Evolutionary conservation across 2,113 vertebrate species (phyloP), one percentile per base, ranked within the genome.

Genomic region (Microcebus griseorufus): DNA sequence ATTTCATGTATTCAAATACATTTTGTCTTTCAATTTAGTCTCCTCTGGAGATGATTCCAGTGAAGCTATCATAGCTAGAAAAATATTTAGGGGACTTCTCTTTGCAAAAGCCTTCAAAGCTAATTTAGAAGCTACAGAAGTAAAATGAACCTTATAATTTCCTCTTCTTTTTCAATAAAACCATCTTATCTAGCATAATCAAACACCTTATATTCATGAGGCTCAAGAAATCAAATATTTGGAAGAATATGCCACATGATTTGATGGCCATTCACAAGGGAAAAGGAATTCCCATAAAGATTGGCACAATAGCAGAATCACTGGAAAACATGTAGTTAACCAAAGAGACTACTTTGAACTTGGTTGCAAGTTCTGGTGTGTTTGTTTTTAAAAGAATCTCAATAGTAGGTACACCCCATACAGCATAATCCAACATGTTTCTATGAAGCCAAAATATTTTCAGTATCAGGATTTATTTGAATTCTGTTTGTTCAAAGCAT

Each of bases 361-460:
- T 51, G 53, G 11, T 64, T 42, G 60, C 72, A 90, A 92, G 69
- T 60, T 92, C 85, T 83, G 37, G 42, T 92, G 62, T 95, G 42
- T 81, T 92, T 93, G 23, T 29, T 90, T 95, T 92, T 87, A 81
- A 84, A 78, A 48, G 48, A 78, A 53, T 86, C 48, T 58, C 65
- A 82, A 16, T 70, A 96, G 81, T 67, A 93, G 72, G 64, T 25
- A 89, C 22, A 65, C 60, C 12, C 55, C 22, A 18, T 22, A 80
- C 34, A 82, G 32, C 32, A 70, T 55, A 96, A 93, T 86, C 73
- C 70, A 94, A 64, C 70, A 73, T 84, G 65, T 78, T 97, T 92
- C 81, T 75, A 95, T 81, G 45, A 82, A 98, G 69, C 81, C 94
- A 97, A 94, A 94, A 93, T 96, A 95, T 91, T 97, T 93, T 80